Evolutionary conservation across 2,113 vertebrate genomes (phyloP), one percentile per base, ranked within the genome.

Genomic region (Muntiacus reevesi): DNA sequence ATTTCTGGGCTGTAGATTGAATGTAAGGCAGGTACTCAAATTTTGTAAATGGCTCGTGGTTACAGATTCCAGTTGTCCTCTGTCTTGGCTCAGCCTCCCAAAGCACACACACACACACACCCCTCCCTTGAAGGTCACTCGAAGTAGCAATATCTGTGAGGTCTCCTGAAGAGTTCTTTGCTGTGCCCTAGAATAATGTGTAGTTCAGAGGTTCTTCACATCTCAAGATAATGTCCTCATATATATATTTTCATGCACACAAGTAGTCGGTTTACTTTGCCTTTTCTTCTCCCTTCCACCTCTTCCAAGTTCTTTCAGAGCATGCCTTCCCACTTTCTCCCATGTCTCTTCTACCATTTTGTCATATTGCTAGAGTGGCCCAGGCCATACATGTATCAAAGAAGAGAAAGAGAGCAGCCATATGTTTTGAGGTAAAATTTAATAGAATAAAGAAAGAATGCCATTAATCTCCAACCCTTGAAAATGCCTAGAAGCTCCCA

Each of bases 361-460:
- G 50, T 96, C 93, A 59, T 67, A 71, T 59, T 91, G 71, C 60
- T 91, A 81, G 88, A 95, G 82, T 94, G 89, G 96, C 55, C 78
- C 88, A 83, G 50, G 94, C n/a, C 86, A 78, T 81, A 92, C 78
- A 82, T 10, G 1, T 96, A 97, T 96, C 59, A 86, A 36, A 92
- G 90, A 81, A 94, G 95, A 95, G 33, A 94, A 17, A 89, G 95
- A 95, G 30, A 96, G 85, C 96, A 97, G 71, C 94, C 97, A 97
- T 97, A 90, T 98, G 98, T 96, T 96, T 95, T 91, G 94, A 95
- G 84, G 97, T 97, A 95, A 97, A 98, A 91, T 78, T 96, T 96
- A 98, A 95, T 91, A 96, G 97, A 98, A 87, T 95, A 96, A 97
- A 96, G 90, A 95, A 97, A 94, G 96, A 97, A 97, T 95, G 86